Evolutionary conservation across 2,113 vertebrate genomes (phyloP), one percentile per base, ranked within the genome.

Genomic region (Amblyornis subalaris): DNA sequence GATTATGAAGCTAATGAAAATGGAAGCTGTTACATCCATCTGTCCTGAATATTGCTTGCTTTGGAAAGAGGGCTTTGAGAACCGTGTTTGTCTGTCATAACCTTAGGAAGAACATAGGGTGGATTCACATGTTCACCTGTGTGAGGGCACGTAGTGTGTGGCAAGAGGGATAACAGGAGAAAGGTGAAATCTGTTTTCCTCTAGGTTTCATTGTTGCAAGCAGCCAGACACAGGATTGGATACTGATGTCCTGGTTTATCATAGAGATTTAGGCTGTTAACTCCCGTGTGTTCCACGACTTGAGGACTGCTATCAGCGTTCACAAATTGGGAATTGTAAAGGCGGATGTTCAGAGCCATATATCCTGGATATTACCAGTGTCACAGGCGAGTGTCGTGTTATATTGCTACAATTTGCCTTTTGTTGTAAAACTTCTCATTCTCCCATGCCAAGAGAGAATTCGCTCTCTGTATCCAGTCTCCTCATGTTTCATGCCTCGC

Each of bases 1-100:
- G 80, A 72, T 87, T 89, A 61, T 45, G 64, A 84, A 66, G 74
- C 78, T 94, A 87, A 93, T 89, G 74, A 66, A 92, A 87, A 82
- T 84, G 78, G 79, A 91, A 92, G 38, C 55, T 87, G 61, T 79
- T 87, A 26, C 35, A 66, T 79, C 84, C 75, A 73, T 89, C 70
- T 95, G 83, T 71, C 54, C 86, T 51, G 78, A 86, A 53, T 53
- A 64, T 28, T 31, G 3, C 70, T 82, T 35, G 44, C 44, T 64
- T 79, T 60, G 29, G 60, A 83, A 91, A 65, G 31, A 67, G 31
- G 82, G 50, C 33, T 6, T 15, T 1, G 12, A 73, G 57, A 62
- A 16, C 28, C 62, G 16, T 48, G 48, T 53, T 55, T n/a, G 26
- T 38, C 42, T 66, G 0, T n/a, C 25, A 9, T 47, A 47, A 16